Evolutionary conservation across 2,797 vertebrate genomes (phyloP).

Genomic region (Dallia pectoralis): DNA sequence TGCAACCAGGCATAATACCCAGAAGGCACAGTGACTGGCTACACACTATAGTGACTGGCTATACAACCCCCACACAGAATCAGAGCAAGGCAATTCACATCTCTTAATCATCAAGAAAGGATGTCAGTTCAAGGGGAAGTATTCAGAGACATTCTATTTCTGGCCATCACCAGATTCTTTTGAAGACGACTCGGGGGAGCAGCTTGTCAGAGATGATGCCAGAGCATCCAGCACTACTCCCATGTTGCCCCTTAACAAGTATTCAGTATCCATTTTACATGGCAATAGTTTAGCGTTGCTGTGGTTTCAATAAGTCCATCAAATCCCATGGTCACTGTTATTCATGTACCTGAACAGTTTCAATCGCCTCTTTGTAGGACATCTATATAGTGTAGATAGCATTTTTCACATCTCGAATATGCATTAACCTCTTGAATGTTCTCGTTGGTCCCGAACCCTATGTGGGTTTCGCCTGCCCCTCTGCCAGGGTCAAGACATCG

Average conservation of each 20-base stretch:
- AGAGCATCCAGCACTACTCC: not conserved
- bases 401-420: not conserved
- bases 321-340: not conserved
- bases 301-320: not conserved
- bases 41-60: not conserved
- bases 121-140: constrained; percentile 65
- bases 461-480: constrained; percentile 51
- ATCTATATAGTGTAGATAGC: not conserved
- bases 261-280: not conserved
- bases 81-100: constrained; percentile 45
- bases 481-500: constrained; percentile 90
- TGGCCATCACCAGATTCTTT: constrained; percentile 3
- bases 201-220: not conserved
- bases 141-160: constrained; percentile 56
- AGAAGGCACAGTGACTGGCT: not conserved
- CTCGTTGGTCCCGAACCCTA: constrained; percentile 31
- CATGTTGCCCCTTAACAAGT: not conserved
- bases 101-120: constrained; percentile 46
- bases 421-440: not conserved
- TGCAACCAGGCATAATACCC: not conserved
- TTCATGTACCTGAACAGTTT: not conserved
- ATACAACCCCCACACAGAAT: constrained; percentile 34
- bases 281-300: not conserved
- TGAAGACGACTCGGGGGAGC: not conserved
- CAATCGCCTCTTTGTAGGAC: not conserved